Evolutionary conservation across 2,888 invertebrate species (phyloP).

Genomic region (Synergus gifuensis): DNA sequence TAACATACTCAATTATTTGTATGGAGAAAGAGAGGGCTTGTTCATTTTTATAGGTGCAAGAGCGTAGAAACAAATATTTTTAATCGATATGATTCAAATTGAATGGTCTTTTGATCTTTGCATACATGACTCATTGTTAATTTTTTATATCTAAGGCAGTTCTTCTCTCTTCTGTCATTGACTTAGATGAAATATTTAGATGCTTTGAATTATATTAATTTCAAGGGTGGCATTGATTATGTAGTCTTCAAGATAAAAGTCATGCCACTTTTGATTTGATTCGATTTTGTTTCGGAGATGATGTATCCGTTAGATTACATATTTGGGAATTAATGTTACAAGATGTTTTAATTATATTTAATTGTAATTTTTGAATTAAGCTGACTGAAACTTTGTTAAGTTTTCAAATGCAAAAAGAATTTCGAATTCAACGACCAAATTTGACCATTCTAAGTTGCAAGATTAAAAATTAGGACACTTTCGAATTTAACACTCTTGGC

Average conservation of each 20-base stretch:
- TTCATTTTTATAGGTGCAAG: neutral
- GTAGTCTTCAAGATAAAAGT: too few relatives aligned
- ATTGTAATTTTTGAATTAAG: neutral
- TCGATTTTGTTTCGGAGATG: neutral
- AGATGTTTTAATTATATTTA: neutral
- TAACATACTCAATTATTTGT: slow-evolving; percentile 34
- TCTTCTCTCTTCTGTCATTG: too few relatives aligned
- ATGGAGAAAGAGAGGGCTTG: neutral
- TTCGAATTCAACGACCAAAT: neutral
- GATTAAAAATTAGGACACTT: too few relatives aligned
- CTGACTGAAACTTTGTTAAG: neutral
- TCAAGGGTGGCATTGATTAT: too few relatives aligned
- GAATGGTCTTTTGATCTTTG: neutral
- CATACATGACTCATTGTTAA: neutral
- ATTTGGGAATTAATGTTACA: neutral
- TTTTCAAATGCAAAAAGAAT: neutral
- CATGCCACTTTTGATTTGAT: too few relatives aligned
- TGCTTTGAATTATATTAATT: too few relatives aligned
- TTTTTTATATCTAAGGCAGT: neutral
- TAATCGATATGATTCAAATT: neutral
- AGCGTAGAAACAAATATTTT: slow-evolving; percentile 12
- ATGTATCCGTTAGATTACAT: neutral
- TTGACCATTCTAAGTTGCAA: neutral
- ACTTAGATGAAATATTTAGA: too few relatives aligned
- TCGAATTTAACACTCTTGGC: too few relatives aligned